Conservation (phyloP, 2,797 vertebrate genomes). For the Heliangelus exortis region DNA sequence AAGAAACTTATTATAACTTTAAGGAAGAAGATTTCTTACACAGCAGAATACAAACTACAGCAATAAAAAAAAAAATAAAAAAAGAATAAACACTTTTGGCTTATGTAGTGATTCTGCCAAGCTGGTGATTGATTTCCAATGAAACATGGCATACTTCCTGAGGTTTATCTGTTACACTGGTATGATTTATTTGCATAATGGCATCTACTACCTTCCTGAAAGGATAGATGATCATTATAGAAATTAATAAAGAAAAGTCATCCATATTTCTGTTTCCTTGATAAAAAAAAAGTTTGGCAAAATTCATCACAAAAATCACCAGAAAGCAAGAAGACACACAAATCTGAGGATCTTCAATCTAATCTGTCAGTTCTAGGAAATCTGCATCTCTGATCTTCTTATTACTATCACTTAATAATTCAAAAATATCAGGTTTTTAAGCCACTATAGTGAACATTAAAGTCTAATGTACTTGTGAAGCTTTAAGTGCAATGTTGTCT, state of each 20-base stretch:
- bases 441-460: constrained; percentile 6
- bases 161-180: not conserved
- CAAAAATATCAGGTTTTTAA: not conserved
- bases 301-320: not conserved
- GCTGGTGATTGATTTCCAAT: constrained; percentile 6
- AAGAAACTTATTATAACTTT: constrained; percentile 15
- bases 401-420: not conserved
- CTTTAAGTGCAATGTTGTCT: constrained; percentile 29
- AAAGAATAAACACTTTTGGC: not conserved
- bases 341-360: not conserved
- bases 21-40: constrained; percentile 2
- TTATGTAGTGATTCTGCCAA: not conserved
- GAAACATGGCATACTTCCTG: not conserved
- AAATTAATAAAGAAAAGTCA: not conserved
- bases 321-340: not conserved
- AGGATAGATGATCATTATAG: not conserved
- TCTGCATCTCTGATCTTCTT: not conserved
- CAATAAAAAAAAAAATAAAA: not conserved
- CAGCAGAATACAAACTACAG: not conserved
- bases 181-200: not conserved
- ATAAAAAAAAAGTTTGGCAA: not conserved
- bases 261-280: not conserved
- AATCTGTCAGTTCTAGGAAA: not conserved
- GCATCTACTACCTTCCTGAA: not conserved
- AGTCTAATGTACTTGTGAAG: constrained; percentile 55